Evolutionary conservation across 2,113 vertebrate genomes (phyloP).

Genomic region (Ginglymostoma cirratum): DNA sequence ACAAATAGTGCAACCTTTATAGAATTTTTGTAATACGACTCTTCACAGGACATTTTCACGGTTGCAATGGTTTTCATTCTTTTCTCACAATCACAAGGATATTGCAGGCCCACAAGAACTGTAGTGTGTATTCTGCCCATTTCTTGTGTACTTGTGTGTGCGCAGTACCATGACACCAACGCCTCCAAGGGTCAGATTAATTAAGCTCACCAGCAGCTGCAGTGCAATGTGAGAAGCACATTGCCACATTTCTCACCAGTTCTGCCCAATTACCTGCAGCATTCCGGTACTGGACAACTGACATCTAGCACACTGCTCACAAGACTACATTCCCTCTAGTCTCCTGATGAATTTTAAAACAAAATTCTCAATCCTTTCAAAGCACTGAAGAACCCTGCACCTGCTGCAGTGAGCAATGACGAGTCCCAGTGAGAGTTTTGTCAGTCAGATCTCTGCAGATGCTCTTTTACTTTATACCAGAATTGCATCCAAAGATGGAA

Average conservation of each 20-base stretch:
- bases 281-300: conserved; percentile 57
- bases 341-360: conserved; percentile 48
- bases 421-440: conserved; percentile 52
- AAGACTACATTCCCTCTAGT: conserved; percentile 49
- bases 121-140: neutral
- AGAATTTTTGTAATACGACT: neutral
- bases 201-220: conserved; percentile 69
- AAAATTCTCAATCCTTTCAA: conserved; percentile 50
- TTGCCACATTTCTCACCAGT: conserved; percentile 52
- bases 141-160: neutral
- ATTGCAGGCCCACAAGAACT: neutral
- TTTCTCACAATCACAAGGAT: neutral
- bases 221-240: conserved; percentile 63
- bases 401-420: conserved; percentile 49
- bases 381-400: conserved; percentile 49
- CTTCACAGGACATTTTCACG: neutral
- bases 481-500: conserved; percentile 52
- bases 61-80: neutral
- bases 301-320: conserved; percentile 50
- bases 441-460: conserved; percentile 56
- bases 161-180: conserved; percentile 53
- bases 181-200: conserved; percentile 66
- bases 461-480: conserved; percentile 53
- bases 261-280: conserved; percentile 71
- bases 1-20: neutral